These are phyloP conservation scores for Istiophorus platypterus DNA, from an alignment of 2,113 vertebrate species.

Conservation along the genomic window DNA sequence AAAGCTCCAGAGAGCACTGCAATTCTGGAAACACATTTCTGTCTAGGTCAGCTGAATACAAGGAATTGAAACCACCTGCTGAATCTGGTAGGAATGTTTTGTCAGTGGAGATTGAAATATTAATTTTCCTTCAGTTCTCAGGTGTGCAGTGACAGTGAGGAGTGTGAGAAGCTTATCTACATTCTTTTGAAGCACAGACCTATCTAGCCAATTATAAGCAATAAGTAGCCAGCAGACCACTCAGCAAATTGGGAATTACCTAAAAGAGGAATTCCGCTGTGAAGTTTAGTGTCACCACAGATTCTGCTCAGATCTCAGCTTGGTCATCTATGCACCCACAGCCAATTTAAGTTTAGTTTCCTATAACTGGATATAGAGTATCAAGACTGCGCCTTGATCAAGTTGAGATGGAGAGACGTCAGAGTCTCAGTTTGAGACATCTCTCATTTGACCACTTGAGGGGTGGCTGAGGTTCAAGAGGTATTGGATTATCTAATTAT, in stretches of 20 bases:
- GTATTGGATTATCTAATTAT: neutral
- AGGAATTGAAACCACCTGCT: slow-evolving; percentile 51
- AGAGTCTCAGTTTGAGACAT: slow-evolving; percentile 6
- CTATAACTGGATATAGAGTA: neutral
- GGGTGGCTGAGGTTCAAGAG: neutral
- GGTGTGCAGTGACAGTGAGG: slow-evolving; percentile 26
- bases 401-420: neutral
- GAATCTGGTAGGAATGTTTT: slow-evolving; percentile 8
- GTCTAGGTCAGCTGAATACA: slow-evolving; percentile 22
- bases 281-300: neutral
- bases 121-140: slow-evolving; percentile 24
- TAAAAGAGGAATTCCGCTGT: neutral
- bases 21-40: slow-evolving; percentile 26
- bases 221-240: neutral
- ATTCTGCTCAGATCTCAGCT: neutral
- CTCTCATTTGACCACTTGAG: neutral
- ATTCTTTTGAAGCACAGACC: slow-evolving; percentile 1
- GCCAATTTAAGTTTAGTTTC: neutral
- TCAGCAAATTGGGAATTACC: neutral
- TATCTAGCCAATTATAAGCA: neutral
- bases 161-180: slow-evolving; percentile 16
- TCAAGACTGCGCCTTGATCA: neutral
- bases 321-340: neutral
- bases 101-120: slow-evolving; percentile 26
- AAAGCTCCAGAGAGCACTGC: slow-evolving; percentile 24